phyloP scores from a whole-genome alignment of 2,888 invertebrate species.

The Metalampra italica region DNA sequence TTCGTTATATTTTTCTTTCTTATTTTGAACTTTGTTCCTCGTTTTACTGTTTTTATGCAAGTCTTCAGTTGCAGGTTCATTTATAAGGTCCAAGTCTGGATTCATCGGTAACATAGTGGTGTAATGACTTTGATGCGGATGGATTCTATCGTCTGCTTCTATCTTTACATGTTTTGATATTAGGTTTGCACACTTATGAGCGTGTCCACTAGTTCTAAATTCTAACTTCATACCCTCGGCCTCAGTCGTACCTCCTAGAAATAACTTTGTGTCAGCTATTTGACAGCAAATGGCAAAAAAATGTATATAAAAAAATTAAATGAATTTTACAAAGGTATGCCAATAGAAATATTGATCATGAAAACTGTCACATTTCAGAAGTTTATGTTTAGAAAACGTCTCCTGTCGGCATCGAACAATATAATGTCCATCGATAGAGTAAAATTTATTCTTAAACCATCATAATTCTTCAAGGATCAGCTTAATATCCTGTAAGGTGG shows the following conservation, averaged over 20 bases:
- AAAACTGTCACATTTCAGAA: too few species aligned
- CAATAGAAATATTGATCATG: too few species aligned
- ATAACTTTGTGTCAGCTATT: too few species aligned
- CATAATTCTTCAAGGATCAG: too few species aligned
- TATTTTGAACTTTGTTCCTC: not conserved
- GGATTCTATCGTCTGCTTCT: conserved; percentile 2
- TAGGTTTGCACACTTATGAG: conserved; percentile 23
- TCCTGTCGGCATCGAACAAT: too few species aligned
- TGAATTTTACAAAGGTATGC: too few species aligned
- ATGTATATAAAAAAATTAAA: too few species aligned
- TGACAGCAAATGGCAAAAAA: too few species aligned
- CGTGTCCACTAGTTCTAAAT: conserved; percentile 3
- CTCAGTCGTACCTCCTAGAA: not conserved
- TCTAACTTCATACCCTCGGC: conserved; percentile 22
- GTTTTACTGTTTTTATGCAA: not conserved
- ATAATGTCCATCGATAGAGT: too few species aligned
- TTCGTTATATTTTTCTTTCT: not conserved
- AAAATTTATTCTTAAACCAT: too few species aligned
- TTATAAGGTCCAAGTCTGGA: not conserved
- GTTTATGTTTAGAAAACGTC: too few species aligned
- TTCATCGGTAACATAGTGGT: not conserved
- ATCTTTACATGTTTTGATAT: conserved; percentile 32
- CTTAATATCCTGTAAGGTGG: too few species aligned
- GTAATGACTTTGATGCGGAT: not conserved
- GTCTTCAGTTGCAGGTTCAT: not conserved